phyloP scores from a whole-genome alignment of 2,888 invertebrate genomes.

The Imbricaverruca yamaguchii region DNA sequence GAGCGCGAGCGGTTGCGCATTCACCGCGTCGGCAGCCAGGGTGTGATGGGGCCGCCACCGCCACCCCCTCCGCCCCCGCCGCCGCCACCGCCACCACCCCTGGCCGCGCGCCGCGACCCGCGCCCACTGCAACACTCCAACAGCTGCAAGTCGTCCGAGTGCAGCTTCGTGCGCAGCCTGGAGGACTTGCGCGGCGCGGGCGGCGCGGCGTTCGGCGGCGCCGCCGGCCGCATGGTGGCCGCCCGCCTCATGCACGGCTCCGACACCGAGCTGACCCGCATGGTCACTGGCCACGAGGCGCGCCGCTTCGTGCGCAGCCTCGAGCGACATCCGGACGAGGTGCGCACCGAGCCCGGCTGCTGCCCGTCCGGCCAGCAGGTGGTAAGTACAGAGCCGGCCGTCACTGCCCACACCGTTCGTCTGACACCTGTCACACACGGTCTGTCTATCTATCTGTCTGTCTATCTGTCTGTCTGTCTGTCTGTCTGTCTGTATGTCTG shows the following conservation, averaged over 20 bases:
- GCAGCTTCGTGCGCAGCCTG: slow-evolving; percentile 49
- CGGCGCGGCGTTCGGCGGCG: slow-evolving; percentile 26
- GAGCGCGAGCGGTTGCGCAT: slow-evolving; percentile 32
- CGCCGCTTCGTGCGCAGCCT: slow-evolving; percentile 24
- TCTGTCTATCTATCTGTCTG: too few relatives aligned
- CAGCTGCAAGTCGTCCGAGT: slow-evolving; percentile 32
- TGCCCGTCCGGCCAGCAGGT: not conserved
- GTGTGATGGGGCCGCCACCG: slow-evolving; percentile 24
- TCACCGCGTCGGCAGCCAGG: slow-evolving; percentile 28
- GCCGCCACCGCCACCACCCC: not conserved
- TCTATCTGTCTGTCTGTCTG: too few relatives aligned
- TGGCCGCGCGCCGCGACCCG: not conserved
- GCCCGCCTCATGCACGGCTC: slow-evolving; percentile 31
- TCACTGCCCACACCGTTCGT: too few relatives aligned
- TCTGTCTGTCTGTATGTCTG: too few relatives aligned
- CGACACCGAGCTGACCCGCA: slow-evolving; percentile 32
- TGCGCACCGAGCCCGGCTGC: slow-evolving; percentile 11
- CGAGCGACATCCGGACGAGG: slow-evolving; percentile 18
- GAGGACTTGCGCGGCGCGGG: slow-evolving; percentile 51
- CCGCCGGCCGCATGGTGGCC: slow-evolving; percentile 21
- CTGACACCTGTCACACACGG: too few relatives aligned
- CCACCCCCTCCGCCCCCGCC: slow-evolving; percentile 23
- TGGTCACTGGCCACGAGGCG: slow-evolving; percentile 27
- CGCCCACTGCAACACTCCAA: slow-evolving; percentile 22
- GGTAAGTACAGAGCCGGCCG: not conserved